Conservation (phyloP, 2,888 invertebrate species). For the Vandiemenella viatica region DNA sequence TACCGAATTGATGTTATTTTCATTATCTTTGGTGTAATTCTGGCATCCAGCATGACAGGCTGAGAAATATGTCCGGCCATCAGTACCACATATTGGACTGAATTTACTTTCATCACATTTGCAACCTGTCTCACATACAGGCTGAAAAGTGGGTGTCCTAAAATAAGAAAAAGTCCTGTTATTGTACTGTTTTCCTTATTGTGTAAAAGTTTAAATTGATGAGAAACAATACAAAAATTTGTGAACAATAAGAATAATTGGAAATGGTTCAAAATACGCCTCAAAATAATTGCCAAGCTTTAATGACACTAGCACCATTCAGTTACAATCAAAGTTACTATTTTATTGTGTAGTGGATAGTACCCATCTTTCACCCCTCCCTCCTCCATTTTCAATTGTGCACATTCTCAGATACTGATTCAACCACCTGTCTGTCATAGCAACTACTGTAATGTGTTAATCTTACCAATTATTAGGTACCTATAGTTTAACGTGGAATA, state of each 20-base stretch:
- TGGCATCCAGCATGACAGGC: slow-evolving; percentile 81
- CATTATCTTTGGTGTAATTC: slow-evolving; percentile 31
- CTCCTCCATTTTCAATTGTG: background rate
- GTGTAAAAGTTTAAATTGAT: no score
- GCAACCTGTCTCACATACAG: slow-evolving; percentile 52
- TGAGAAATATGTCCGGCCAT: slow-evolving; percentile 70
- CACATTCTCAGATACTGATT: no score
- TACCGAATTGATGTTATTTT: no score
- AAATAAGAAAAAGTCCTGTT: background rate
- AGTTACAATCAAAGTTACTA: no score
- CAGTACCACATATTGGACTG: slow-evolving; percentile 70
- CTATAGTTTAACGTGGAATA: no score
- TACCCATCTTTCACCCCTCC: background rate
- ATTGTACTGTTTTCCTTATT: background rate
- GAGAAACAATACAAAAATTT: no score
- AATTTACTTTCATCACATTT: slow-evolving; percentile 61
- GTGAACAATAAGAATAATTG: no score
- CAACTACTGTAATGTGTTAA: no score
- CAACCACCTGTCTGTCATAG: no score
- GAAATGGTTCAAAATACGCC: no score
- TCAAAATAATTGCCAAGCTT: background rate
- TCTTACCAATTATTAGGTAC: no score
- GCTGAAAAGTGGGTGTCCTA: slow-evolving; percentile 27
- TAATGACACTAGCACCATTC: no score
- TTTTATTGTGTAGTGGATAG: background rate